These are phyloP conservation scores for Calliphora vicina DNA, from an alignment of 1,140 invertebrate species.

Conservation along the genomic window DNA sequence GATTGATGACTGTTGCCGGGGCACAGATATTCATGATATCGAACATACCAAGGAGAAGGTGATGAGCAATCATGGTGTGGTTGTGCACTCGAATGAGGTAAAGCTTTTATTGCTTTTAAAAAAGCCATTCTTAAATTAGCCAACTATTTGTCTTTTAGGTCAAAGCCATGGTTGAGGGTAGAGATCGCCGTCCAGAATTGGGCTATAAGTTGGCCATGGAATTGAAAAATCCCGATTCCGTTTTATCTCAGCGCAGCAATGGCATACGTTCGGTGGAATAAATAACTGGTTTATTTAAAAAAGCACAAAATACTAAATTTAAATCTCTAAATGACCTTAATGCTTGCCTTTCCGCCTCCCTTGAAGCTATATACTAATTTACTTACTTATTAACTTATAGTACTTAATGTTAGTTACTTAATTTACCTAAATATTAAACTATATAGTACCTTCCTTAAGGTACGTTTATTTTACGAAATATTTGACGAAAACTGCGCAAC, in stretches of 20 bases:
- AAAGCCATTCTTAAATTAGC: background rate
- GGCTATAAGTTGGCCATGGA: conserved; percentile 88
- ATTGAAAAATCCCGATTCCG: conserved; percentile 70
- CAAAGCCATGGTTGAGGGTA: conserved; percentile 83
- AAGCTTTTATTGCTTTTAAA: background rate
- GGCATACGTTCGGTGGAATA: conserved; percentile 53
- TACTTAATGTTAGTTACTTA: no score
- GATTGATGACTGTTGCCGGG: conserved; percentile 90
- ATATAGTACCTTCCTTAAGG: background rate
- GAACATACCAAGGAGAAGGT: conserved; percentile 81
- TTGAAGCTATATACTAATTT: background rate
- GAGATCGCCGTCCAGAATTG: conserved; percentile 84
- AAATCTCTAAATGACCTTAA: background rate
- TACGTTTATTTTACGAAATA: no score
- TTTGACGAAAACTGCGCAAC: no score
- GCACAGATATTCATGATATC: conserved; percentile 85
- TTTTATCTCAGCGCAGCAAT: conserved; percentile 56
- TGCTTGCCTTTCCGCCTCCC: background rate
- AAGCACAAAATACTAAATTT: background rate
- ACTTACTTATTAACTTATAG: no score
- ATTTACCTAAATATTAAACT: background rate
- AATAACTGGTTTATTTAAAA: background rate
- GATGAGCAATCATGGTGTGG: conserved; percentile 76
- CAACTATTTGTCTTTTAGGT: conserved; percentile 66
- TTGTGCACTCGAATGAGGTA: conserved; percentile 76